Evolutionary conservation across 2,888 invertebrate species (phyloP), one percentile per base, ranked within the genome.

Genomic region (Acrobasis consociella): DNA sequence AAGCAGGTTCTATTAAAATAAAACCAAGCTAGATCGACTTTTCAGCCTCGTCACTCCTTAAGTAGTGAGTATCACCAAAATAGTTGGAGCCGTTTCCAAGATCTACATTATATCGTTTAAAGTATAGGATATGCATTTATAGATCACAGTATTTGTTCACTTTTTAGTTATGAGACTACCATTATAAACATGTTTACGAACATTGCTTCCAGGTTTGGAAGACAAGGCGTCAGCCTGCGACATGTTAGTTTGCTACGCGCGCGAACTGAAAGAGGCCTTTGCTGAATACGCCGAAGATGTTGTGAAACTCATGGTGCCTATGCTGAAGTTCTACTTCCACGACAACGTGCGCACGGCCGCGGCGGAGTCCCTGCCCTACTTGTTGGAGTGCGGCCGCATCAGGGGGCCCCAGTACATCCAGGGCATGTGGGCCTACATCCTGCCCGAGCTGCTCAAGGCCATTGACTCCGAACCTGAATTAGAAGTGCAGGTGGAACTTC

Each of bases 201-300:
- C n/a, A n/a, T 9, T 51, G 2, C 11, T 5, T 10, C 17, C 68
- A 94, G 96, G 98, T 70, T 92, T 99, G 63, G 99, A 99, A 88
- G 99, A 99, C 85, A 99, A 99, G 83, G 97, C 98, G 0, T 97
- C 97, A 1, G 99, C 99, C 0, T 99, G 98, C 84, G 97, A 98
- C 86, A 99, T 99, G 98, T 91, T 99, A 63, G 98, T 98, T 10
- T 98, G 98, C 84, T 99, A 98, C 80, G 98, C 98, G 0, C 94
- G 97, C 38, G 98, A 99, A 85, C 93, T 99, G 64, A 98, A 98
- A 82, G 97, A 97, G 76, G 97, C 96, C 3, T 93, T 93, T 68
- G 89, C 91, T 0, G 91, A 91, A 65, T 93, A 93, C 68, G 93
- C 95, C 80, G 77, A 95, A 89, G 78, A 97, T 91, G 92, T 97